Base-by-base conservation (phyloP, 2,888 invertebrate species). In the Pinctada fucata region DNA sequence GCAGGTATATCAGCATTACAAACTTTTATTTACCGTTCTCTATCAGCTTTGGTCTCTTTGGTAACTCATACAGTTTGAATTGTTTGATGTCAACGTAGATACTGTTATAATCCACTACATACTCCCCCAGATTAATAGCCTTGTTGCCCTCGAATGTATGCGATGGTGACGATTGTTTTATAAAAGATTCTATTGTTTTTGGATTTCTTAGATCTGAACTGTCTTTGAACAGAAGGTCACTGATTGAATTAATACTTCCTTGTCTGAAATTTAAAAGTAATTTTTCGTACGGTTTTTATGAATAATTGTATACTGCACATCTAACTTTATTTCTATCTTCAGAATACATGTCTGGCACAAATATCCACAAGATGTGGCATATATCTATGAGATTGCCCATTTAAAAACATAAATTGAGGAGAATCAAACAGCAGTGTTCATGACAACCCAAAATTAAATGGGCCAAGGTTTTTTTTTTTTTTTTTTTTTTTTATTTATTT, bases 221-320 rank as follows among this genome's bases (percentile, higher is more conserved):
- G 16, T 75, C 75, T 58, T 69, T 47, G 48, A 75, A 75, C 47
- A 66, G n/a, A 45, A 75, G 47, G 10, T 75, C 68, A 48, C 69
- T 69, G 47, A 68, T 31, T 3, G 69, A 52, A 6, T 52, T 52
- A 16, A 75, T 69, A 48, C 75, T 75, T 4, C 75, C 75, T 2
- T 68, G 52, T 69, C 75, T 75, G 47, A 47, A 69, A 58, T n/a
- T 48, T 16, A 48, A 66, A 45, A 66, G 16, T 45, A 73, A 31
- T 13, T 0, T 47, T n/a, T 65, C 64, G 16, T 6, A 16, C 13
- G 13, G 3, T 65, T 50, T 71, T 31, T 31, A 31, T 31, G 31
- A 31, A 31, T 31, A 31, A 31, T 31, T 31, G 31, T 31, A 31
- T 31, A 31, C 31, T 31, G 31, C 31, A 31, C 31, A 31, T 31